Base-by-base conservation (phyloP, 2,797 vertebrate species). In the Protonibea diacanthus region DNA sequence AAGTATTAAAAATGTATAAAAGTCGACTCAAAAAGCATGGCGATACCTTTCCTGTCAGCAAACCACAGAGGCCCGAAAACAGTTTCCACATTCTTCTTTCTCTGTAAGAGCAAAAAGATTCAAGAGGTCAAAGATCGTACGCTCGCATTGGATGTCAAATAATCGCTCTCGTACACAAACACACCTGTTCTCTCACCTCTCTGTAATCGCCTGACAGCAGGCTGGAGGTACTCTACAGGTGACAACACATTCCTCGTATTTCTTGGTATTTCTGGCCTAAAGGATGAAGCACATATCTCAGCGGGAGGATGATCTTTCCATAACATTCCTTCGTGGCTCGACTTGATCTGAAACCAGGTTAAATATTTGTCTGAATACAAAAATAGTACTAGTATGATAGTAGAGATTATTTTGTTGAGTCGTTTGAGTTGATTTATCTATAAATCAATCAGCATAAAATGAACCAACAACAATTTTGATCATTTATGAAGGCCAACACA, bases 171-270 rank as follows among this genome's bases (percentile, higher is more conserved):
- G 48, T 25, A 40, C 55, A 21, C 21, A 59, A n/a, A 59, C 75
- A 72, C 60, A 83, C 83, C 42, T 80, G 67, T 48, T 55, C 47
- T 47, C 73, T 85, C 75, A 82, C 57, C 85, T 63, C 69, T 59
- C 45, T 65, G 25, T 60, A 4, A 29, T 27, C 40, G 0, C 48
- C 29, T 15, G 53, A 49, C 44, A 25, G 81, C 57, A 33, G 65
- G 11, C 45, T n/a, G 45, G 25, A 58, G 40, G 68, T 14, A 71
- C 78, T 38, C 64, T 55, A 21, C 71, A 76, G 65, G 77, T 78
- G 65, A 76, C 57, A 49, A 52, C 80, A 61, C 74, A 84, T 85
- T 86, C 84, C 82, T 84, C 70, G 44, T 72, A 74, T 73, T 75
- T 80, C 71, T 73, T 42, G 7, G 56, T 65, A 66, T 82, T 80